Conservation (phyloP, 1,140 invertebrate species). For the Acromyrmex echinatior region DNA sequence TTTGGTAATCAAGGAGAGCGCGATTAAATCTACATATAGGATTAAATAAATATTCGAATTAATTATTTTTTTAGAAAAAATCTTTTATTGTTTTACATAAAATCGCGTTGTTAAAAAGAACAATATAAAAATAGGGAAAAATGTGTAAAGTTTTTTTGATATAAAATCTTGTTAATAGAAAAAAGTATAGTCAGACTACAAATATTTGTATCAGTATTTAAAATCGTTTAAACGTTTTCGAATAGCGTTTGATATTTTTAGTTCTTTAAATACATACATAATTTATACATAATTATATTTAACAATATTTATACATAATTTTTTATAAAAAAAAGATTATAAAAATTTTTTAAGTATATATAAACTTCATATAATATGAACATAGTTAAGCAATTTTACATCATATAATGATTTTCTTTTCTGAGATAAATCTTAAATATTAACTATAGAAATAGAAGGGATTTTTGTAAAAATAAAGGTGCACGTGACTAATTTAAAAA, state of each 20-base stretch:
- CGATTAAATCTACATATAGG: constrained; percentile 17
- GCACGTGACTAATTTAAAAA: not conserved
- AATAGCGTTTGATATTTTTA: too few relatives aligned
- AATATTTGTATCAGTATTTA: constrained; percentile 4
- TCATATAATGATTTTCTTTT: not conserved
- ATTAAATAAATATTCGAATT: constrained; percentile 17
- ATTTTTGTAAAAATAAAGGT: not conserved
- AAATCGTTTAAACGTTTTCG: not conserved
- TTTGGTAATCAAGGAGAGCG: constrained; percentile 28
- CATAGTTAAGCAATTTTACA: not conserved
- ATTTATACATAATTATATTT: too few relatives aligned
- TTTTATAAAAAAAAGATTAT: not conserved
- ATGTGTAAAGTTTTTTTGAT: not conserved
- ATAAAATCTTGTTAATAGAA: not conserved
- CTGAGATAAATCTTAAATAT: not conserved
- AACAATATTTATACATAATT: not conserved
- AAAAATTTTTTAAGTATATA: too few relatives aligned
- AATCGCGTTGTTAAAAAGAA: not conserved
- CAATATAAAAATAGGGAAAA: not conserved
- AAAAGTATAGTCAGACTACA: not conserved
- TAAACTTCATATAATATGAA: not conserved
- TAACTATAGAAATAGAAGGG: not conserved
- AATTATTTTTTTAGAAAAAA: constrained; percentile 23
- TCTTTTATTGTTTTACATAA: not conserved
- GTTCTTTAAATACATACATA: not conserved